These are phyloP conservation scores for Thalassophryne amazonica DNA, from an alignment of 2,797 vertebrate species.

Conservation along the genomic window DNA sequence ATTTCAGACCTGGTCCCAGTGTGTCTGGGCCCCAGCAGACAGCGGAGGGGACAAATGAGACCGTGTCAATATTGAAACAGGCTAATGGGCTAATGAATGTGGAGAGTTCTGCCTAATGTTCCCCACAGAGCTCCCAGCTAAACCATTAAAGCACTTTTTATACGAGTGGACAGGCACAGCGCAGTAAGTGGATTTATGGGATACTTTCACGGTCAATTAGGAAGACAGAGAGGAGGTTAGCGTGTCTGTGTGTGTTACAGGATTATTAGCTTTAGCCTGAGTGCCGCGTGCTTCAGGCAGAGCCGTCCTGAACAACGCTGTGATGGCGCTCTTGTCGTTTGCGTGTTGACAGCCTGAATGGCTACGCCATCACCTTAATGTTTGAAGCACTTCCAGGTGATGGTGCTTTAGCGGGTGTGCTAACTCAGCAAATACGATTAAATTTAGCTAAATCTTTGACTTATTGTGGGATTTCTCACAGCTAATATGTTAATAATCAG, in stretches of 20 bases:
- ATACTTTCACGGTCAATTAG: conserved; percentile 73
- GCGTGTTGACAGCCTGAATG: conserved; percentile 7
- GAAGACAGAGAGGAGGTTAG: conserved; percentile 46
- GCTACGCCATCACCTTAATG: conserved; percentile 10
- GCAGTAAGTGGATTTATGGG: conserved; percentile 70
- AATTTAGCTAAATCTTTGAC: too few relatives aligned
- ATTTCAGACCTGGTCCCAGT: conserved; percentile 44
- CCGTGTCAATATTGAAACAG: conserved; percentile 69
- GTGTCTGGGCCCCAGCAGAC: conserved; percentile 45
- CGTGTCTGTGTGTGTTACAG: conserved; percentile 10
- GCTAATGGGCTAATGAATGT: conserved; percentile 70
- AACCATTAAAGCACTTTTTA: conserved; percentile 71
- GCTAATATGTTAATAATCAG: too few relatives aligned
- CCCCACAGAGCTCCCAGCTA: conserved; percentile 69
- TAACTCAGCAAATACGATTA: too few relatives aligned
- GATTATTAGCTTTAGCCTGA: conserved; percentile 44
- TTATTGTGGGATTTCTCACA: too few relatives aligned
- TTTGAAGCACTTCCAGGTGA: too few relatives aligned
- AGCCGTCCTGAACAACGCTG: conserved; percentile 21
- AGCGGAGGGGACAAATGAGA: conserved; percentile 58
- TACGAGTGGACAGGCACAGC: conserved; percentile 69
- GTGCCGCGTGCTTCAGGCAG: conserved; percentile 42
- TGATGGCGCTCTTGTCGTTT: conserved; percentile 18
- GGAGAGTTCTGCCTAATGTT: conserved; percentile 69
- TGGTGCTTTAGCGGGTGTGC: too few relatives aligned